phyloP scores from a whole-genome alignment of 1,140 invertebrate genomes.

The Drosophila mauritiana region DNA sequence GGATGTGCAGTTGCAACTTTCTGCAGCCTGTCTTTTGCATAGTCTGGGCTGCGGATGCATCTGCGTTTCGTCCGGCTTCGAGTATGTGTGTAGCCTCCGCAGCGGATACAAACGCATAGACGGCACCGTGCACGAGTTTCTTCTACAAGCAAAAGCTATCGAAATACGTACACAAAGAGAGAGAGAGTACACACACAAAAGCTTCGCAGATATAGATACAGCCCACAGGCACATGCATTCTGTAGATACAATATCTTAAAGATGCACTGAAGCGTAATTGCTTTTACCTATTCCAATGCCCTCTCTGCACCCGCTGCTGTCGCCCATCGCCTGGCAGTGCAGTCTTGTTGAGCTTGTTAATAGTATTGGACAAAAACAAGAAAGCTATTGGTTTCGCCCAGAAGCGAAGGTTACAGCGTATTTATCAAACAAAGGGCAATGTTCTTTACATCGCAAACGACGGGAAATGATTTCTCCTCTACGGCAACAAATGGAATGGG shows the following conservation, averaged over 20 bases:
- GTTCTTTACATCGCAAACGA: constrained; percentile 22
- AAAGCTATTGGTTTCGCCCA: constrained; percentile 25
- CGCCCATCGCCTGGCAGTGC: background rate
- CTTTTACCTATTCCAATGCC: constrained; percentile 52
- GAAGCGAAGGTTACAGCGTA: constrained; percentile 34
- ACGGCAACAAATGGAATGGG: background rate
- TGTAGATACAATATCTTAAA: constrained; percentile 73
- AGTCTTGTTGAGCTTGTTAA: constrained; percentile 33
- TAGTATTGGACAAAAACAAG: constrained; percentile 44
- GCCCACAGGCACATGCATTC: constrained; percentile 46
- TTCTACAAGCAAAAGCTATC: constrained; percentile 45
- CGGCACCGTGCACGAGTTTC: constrained; percentile 24
- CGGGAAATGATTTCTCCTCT: constrained; percentile 21
- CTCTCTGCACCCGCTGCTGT: background rate
- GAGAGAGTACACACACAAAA: constrained; percentile 28
- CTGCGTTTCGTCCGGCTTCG: constrained; percentile 40
- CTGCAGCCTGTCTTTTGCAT: constrained; percentile 51
- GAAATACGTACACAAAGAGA: constrained; percentile 29
- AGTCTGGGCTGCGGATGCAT: constrained; percentile 37
- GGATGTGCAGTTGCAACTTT: constrained; percentile 34
- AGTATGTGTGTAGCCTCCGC: constrained; percentile 10
- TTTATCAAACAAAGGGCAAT: constrained; percentile 39
- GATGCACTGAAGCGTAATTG: constrained; percentile 78
- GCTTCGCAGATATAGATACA: constrained; percentile 30
- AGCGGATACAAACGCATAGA: constrained; percentile 21